Base-by-base conservation (phyloP, 2,797 vertebrate species). In the Potorous gilbertii region DNA sequence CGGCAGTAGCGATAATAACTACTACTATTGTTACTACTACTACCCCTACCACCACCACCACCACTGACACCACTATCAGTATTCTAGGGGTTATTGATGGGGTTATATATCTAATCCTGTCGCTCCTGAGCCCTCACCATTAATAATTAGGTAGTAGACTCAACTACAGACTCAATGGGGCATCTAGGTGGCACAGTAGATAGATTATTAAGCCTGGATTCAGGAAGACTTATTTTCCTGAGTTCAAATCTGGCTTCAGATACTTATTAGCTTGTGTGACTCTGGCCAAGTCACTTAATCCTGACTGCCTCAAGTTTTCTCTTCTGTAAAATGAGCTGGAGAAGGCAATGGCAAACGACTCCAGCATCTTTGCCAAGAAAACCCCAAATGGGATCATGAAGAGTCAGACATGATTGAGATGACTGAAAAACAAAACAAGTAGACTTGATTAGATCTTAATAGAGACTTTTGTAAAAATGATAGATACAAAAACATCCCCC, bases 321-420 rank as follows among this genome's bases (percentile, higher is more conserved):
- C 50, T 6, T 40, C 91, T 94, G 62, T 92, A 56, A 93, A 92
- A 81, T 40, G n/a, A 96, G 56, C 21, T 74, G 34, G 34, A 74
- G 62, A 74, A 66, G 16, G 34, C 34, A 18, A 74, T 74, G 62
- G 5, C 34, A 40, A 74, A 74, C 34, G 1, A 74, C 62, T 74
- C 34, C 34, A 74, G 34, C 5, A 4, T 74, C 34, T 74, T 74
- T 40, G 62, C 62, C 34, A 74, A 74, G 34, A 40, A 74, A 74
- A 74, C 5, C 34, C 34, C 62, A 74, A 74, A 74, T 74, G 34
- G 34, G 62, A 11, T 74, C 34, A 74, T 4, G 16, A 66, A 66
- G 34, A n/a, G 62, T n/a, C 16, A 3, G 34, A 6, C 34, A 2
- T 66, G 12, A 34, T 14, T 34, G 59, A 66, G 16, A 66, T 18